Conservation (phyloP, 2,888 invertebrate genomes). For the Caenorhabditis angaria region DNA sequence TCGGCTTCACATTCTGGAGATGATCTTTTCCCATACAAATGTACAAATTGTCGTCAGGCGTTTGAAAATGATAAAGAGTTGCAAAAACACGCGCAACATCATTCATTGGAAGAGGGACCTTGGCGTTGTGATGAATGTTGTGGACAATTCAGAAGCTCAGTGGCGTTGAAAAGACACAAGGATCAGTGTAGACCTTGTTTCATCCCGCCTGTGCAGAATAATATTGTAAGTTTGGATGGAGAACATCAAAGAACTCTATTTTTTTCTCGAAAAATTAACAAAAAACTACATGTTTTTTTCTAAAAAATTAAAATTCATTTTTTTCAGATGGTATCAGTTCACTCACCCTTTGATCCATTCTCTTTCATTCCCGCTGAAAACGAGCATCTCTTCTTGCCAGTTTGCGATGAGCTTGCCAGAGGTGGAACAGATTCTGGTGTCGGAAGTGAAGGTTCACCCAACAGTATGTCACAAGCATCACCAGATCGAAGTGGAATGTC, state of each 20-base stretch:
- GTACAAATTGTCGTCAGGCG: conserved; percentile 43
- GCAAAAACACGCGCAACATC: conserved; percentile 53
- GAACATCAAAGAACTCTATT: no score
- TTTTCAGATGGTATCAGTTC: conserved; percentile 51
- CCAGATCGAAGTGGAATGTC: conserved; percentile 37
- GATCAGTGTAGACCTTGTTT: conserved; percentile 67
- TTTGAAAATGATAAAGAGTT: conserved; percentile 63
- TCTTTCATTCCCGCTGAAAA: conserved; percentile 54
- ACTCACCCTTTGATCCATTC: conserved; percentile 55
- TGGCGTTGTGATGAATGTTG: conserved; percentile 64
- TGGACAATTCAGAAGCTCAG: conserved; percentile 55
- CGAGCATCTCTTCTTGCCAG: conserved; percentile 38
- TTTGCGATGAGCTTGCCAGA: conserved; percentile 23
- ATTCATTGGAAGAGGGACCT: conserved; percentile 54
- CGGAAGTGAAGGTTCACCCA: conserved; percentile 49
- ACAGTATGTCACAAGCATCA: conserved; percentile 42
- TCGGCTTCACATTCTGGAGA: conserved; percentile 64
- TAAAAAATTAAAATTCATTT: conserved; percentile 8
- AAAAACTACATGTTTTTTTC: not conserved
- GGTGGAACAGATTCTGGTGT: conserved; percentile 50
- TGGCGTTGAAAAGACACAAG: conserved; percentile 67
- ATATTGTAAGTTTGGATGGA: conserved; percentile 32
- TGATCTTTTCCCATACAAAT: conserved; percentile 57
- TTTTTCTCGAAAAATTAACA: no score
- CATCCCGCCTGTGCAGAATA: conserved; percentile 43